Base-by-base conservation (phyloP, 2,888 invertebrate species). In the Euplexia lucipara region DNA sequence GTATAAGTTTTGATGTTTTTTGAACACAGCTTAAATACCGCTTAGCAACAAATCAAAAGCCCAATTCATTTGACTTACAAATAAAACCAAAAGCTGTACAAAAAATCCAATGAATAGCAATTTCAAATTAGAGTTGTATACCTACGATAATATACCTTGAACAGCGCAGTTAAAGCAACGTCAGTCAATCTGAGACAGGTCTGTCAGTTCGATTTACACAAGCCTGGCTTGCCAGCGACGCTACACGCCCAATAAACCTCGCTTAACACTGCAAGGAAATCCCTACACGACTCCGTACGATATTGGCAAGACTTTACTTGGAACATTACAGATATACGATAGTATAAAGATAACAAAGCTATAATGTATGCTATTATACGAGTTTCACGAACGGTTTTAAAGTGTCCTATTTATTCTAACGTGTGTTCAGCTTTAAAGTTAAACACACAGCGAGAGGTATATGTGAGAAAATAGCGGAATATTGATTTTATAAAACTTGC, bases 121-220 rank as follows among this genome's bases (percentile, higher is more conserved):
- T 58, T 65, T 70, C 59, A 56, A 78, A 78, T 78, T 58, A 81
- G 60, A 78, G 42, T 67, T 48, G 56, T 30, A 59, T 64, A 39
- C 34, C 37, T 48, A 61, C 60, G 30, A 26, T 86, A 52, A 53
- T 34, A 63, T 87, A 89, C 86, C 83, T 89, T 83, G 83, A 83
- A 84, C 86, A 81, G 84, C 82, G 79, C 77, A 87, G 88, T 88
- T 91, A 88, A 88, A 88, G 88, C 87, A 84, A 82, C 87, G 92
- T 93, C 93, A 92, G 88, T 93, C 91, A 92, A 87, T 88, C 86
- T 84, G 85, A 90, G 88, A 87, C 88, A 88, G 84, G 88, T 85
- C 89, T 91, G 93, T 91, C 94, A 89, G 91, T 87, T 92, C 92
- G 86, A 92, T 91, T 93, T 91, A 92, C 91, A 90, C 88, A 85